Percentiles rank a stretch among this genome's conserved stretches.
These are phyloP conservation scores for Saccostrea cuccullata DNA, from an alignment of 1,140 invertebrate species.

Conservation along the genomic window DNA sequence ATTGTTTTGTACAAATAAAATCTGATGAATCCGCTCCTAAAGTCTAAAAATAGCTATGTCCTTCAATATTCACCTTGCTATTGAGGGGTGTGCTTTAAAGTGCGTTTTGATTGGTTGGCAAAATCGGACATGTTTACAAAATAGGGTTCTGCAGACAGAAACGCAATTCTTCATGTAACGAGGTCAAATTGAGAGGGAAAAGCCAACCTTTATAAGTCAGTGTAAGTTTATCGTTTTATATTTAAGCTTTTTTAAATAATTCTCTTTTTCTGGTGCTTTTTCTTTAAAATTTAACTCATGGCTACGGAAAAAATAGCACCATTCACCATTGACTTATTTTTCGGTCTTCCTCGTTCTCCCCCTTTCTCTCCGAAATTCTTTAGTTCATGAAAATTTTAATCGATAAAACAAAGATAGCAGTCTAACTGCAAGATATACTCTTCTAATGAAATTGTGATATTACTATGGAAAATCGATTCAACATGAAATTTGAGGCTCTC, in stretches of 20 bases:
- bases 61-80: neutral
- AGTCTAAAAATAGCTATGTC: neutral
- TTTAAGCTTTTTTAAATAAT: neutral
- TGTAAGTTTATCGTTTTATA: neutral
- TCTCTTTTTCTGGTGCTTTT: neutral
- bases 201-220: neutral
- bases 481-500: constrained; percentile 17
- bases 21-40: neutral
- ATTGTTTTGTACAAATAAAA: too few relatives aligned
- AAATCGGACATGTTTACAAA: constrained; percentile 20
- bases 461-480: neutral
- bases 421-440: neutral
- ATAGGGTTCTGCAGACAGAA: neutral
- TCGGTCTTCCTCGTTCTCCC: neutral
- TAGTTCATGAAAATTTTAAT: neutral
- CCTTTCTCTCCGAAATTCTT: neutral
- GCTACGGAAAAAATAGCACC: neutral
- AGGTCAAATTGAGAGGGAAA: neutral
- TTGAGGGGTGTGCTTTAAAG: neutral
- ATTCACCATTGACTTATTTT: neutral
- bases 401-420: neutral
- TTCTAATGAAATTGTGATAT: neutral
- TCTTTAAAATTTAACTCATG: neutral
- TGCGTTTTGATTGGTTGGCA: neutral
- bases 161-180: neutral